Conservation (phyloP, 2,113 vertebrate species). For the Seriola quinqueradiata region DNA sequence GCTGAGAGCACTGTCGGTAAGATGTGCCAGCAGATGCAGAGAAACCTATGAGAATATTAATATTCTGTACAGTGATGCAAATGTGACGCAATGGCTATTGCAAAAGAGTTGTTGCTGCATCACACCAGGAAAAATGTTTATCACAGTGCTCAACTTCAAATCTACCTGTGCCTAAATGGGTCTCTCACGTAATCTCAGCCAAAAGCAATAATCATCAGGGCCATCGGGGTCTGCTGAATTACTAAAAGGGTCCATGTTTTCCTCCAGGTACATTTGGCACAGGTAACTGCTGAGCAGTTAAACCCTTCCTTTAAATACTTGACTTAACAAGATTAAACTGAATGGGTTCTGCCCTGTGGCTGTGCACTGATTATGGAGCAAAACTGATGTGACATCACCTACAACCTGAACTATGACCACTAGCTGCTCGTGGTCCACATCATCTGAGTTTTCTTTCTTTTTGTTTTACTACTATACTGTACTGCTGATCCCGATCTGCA, state of each 20-base stretch:
- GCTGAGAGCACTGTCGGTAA: neutral
- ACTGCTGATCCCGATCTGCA: slow-evolving; percentile 17
- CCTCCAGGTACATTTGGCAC: slow-evolving; percentile 48
- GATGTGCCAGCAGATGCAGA: neutral
- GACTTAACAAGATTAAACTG: slow-evolving; percentile 62
- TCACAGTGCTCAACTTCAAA: slow-evolving; percentile 5
- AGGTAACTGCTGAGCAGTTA: slow-evolving; percentile 29
- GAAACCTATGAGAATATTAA: neutral
- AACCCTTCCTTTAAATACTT: slow-evolving; percentile 53
- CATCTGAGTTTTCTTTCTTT: neutral
- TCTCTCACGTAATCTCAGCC: slow-evolving; percentile 29
- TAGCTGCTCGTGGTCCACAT: neutral
- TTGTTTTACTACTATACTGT: neutral
- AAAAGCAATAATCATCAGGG: slow-evolving; percentile 41
- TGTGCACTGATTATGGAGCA: slow-evolving; percentile 34
- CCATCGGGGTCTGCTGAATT: slow-evolving; percentile 40
- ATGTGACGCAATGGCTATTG: neutral
- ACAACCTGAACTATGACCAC: slow-evolving; percentile 32
- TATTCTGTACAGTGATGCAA: neutral
- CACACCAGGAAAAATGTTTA: slow-evolving; percentile 5
- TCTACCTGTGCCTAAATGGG: neutral
- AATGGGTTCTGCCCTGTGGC: slow-evolving; percentile 48
- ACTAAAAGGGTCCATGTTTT: slow-evolving; percentile 41
- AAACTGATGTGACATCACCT: slow-evolving; percentile 27
- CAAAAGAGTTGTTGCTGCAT: slow-evolving; percentile 4